These are phyloP conservation scores for Schizothorax lantsangensis DNA, from an alignment of 2,797 vertebrate genomes.

Conservation along the genomic window DNA sequence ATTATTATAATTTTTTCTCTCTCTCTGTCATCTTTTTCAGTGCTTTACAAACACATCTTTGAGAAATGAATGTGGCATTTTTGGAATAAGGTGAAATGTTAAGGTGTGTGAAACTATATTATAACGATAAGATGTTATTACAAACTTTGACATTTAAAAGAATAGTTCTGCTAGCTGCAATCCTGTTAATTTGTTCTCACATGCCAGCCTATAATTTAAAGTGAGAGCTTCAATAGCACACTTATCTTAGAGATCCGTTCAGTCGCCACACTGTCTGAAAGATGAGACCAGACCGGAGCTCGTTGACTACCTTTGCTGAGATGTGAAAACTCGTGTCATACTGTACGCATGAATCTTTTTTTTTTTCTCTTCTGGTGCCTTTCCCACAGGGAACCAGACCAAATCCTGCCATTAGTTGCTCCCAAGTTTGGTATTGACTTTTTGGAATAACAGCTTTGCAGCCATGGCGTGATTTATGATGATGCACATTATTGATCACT, in stretches of 20 bases:
- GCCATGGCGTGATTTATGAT: conserved; percentile 95
- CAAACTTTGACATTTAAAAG: conserved; percentile 75
- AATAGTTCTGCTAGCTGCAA: conserved; percentile 87
- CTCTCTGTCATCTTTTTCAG: not conserved
- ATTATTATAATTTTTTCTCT: no score
- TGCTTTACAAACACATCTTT: not conserved
- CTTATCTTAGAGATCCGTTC: conserved; percentile 88
- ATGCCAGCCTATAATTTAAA: conserved; percentile 71
- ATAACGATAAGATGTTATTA: not conserved
- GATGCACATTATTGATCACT: conserved; percentile 96
- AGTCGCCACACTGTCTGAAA: conserved; percentile 92
- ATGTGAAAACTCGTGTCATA: conserved; percentile 76
- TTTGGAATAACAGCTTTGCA: conserved; percentile 93
- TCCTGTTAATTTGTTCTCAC: conserved; percentile 91
- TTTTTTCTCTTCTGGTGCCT: conserved; percentile 75
- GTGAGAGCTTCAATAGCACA: conserved; percentile 88
- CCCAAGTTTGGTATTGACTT: conserved; percentile 92
- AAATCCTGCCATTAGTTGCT: conserved; percentile 93
- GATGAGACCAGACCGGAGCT: conserved; percentile 79
- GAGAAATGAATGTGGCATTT: not conserved
- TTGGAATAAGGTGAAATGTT: not conserved
- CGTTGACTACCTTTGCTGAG: conserved; percentile 75
- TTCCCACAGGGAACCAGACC: conserved; percentile 89
- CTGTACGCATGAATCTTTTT: conserved; percentile 75
- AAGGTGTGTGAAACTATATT: not conserved